A percentile compares a stretch with the other conserved stretches of the same genome.
Evolutionary conservation across 2,113 vertebrate species (phyloP).

Genomic region (Alectura lathami): DNA sequence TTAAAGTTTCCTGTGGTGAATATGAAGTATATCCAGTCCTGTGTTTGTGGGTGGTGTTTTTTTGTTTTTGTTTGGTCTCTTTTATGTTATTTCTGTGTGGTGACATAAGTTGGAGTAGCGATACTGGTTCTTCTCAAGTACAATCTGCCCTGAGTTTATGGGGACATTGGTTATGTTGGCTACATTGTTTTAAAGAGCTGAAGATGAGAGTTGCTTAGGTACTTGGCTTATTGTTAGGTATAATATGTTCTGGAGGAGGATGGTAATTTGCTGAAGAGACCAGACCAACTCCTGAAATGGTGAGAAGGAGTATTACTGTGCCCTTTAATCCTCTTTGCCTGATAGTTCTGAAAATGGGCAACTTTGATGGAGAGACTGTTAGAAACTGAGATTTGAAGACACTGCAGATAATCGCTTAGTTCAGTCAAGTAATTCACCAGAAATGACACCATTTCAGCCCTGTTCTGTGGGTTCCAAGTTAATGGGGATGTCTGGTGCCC

Average conservation of each 20-base stretch:
- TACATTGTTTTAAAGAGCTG: neutral
- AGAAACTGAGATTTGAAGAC: neutral
- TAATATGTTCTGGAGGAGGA: neutral
- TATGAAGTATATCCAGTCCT: neutral
- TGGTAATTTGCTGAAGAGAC: neutral
- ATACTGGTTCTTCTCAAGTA: neutral
- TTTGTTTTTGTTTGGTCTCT: neutral
- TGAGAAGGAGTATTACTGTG: neutral
- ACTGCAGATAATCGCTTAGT: neutral
- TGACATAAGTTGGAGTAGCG: neutral
- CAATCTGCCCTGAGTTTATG: neutral
- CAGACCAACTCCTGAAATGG: neutral
- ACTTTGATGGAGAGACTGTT: neutral
- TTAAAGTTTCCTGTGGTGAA: neutral
- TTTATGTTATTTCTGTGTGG: neutral
- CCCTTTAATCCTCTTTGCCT: neutral
- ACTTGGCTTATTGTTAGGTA: neutral
- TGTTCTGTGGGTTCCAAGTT: neutral
- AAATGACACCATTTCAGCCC: neutral
- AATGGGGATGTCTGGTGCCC: neutral
- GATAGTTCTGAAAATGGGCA: neutral
- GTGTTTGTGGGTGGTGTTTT: neutral
- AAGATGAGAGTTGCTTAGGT: neutral
- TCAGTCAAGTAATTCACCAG: neutral
- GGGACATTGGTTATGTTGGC: neutral